phyloP scores from a whole-genome alignment of 2,888 invertebrate genomes.

The Callimorpha dominula region DNA sequence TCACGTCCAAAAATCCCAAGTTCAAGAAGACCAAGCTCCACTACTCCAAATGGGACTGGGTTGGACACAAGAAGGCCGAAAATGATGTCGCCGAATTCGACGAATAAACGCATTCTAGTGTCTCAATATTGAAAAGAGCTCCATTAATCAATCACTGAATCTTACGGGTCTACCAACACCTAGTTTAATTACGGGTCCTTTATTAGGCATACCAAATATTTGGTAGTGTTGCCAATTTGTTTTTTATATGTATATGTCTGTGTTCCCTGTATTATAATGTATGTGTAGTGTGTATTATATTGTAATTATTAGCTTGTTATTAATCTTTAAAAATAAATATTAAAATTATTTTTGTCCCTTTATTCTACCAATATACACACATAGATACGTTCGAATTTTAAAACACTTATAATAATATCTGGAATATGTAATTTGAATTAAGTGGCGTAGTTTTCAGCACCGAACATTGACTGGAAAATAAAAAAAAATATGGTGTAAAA shows the following conservation, averaged over 20 bases:
- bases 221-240: conserved; percentile 49
- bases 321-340: conserved; percentile 64
- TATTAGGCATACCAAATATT: conserved; percentile 60
- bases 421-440: conserved; percentile 47
- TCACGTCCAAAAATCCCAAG: conserved; percentile 85
- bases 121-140: conserved; percentile 16
- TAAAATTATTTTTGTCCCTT: conserved; percentile 55
- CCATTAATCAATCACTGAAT: conserved; percentile 48
- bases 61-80: conserved; percentile 83
- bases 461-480: conserved; percentile 81
- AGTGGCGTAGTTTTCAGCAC: conserved; percentile 78
- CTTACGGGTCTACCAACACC: conserved; percentile 63
- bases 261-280: conserved; percentile 66
- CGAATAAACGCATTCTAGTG: conserved; percentile 61
- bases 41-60: conserved; percentile 89
- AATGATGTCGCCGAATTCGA: conserved; percentile 82
- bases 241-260: conserved; percentile 56
- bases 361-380: conserved; percentile 47
- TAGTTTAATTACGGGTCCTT: conserved; percentile 37
- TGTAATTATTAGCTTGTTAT: conserved; percentile 64
- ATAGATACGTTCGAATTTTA: conserved; percentile 18
- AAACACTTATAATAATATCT: conserved; percentile 41
- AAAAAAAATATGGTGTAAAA: conserved; percentile 51
- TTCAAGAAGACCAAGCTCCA: conserved; percentile 87
- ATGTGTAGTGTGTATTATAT: conserved; percentile 49